Conservation (phyloP, 2,888 invertebrate genomes). For the Ischnura elegans region DNA sequence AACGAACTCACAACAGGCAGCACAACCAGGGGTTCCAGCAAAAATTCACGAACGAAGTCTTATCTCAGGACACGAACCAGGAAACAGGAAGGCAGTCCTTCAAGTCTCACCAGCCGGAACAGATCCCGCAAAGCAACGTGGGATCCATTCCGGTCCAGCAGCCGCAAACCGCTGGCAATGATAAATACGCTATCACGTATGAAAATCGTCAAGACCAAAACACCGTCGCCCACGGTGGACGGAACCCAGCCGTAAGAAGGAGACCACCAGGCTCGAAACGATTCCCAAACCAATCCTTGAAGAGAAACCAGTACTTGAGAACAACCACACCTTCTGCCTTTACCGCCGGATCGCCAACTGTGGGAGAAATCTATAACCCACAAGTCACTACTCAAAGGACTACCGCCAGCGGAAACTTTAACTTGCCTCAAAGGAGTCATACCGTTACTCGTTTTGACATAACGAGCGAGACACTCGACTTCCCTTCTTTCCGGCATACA, state of each 20-base stretch:
- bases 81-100: background rate
- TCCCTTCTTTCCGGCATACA: slow-evolving; percentile 15
- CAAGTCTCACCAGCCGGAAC: background rate
- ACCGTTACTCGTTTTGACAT: slow-evolving; percentile 51
- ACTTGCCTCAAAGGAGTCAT: background rate
- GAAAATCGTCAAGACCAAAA: background rate
- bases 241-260: background rate
- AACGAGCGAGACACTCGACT: slow-evolving; percentile 41
- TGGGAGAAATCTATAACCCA: background rate
- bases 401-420: background rate
- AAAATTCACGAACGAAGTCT: background rate
- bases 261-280: background rate
- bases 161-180: background rate
- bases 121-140: background rate
- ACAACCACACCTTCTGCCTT: background rate
- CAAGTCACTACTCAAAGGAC: background rate
- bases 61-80: background rate
- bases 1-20: background rate
- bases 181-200: background rate
- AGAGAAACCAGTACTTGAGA: slow-evolving; percentile 1
- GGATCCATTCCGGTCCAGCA: background rate
- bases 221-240: background rate
- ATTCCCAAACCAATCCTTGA: background rate
- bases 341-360: background rate
- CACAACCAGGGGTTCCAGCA: background rate